Evolutionary conservation across 1,140 invertebrate species (phyloP).

Genomic region (Neodiprion virginianus): DNA sequence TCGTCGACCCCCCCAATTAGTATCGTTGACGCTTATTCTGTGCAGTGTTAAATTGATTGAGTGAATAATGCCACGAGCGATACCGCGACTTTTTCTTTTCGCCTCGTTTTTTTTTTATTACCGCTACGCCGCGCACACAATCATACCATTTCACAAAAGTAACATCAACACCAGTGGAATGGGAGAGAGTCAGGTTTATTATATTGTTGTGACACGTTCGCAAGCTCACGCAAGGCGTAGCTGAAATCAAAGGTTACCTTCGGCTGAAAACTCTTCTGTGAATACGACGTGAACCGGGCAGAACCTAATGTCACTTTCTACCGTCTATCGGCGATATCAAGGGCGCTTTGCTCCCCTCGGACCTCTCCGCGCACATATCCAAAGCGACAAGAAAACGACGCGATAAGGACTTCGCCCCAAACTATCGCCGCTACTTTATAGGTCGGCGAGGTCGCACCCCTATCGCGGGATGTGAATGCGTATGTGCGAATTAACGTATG

Average conservation of each 20-base stretch:
- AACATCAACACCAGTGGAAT: too few relatives aligned
- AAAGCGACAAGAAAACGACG: conserved; percentile 4
- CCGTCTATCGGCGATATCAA: not conserved
- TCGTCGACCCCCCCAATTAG: too few relatives aligned
- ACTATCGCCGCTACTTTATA: not conserved
- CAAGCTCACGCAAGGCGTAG: not conserved
- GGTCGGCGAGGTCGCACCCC: not conserved
- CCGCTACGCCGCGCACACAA: not conserved
- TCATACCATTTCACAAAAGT: not conserved
- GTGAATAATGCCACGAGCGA: too few relatives aligned
- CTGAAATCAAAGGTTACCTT: not conserved
- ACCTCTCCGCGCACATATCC: not conserved
- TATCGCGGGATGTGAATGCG: not conserved
- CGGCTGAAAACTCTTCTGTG: not conserved
- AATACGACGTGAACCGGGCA: not conserved
- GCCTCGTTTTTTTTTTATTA: too few relatives aligned
- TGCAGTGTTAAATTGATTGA: too few relatives aligned
- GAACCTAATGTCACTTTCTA: conserved; percentile 1
- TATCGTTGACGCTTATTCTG: too few relatives aligned
- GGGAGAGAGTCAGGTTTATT: not conserved
- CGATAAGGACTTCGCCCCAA: not conserved
- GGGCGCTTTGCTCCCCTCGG: not conserved
- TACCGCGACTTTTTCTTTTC: too few relatives aligned
- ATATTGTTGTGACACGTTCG: not conserved
- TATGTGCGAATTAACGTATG: conserved; percentile 3